A percentile compares a stretch with the other conserved stretches of the same genome.
These are phyloP conservation scores for Heterotilapia buettikoferi DNA, from an alignment of 2,113 vertebrate species.

Conservation along the genomic window DNA sequence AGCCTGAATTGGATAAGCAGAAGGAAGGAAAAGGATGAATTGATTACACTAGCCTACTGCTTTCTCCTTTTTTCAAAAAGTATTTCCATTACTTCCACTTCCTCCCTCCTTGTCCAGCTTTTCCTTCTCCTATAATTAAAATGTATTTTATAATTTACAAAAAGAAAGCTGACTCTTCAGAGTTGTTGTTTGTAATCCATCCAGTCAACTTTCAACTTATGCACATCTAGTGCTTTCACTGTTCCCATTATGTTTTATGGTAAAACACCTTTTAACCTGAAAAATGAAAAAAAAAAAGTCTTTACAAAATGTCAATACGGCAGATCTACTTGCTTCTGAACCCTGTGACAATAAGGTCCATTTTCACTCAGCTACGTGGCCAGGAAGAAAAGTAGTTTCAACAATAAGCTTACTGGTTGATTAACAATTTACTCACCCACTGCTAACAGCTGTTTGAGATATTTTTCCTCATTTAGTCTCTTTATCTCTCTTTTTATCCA, in stretches of 20 bases:
- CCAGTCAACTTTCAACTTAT: not conserved
- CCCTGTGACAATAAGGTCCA: not conserved
- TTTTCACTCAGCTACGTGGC: not conserved
- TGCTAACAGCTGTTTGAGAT: constrained; percentile 5
- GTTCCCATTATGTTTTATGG: not conserved
- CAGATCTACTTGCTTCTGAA: not conserved
- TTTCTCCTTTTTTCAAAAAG: not conserved
- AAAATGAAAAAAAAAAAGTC: not conserved
- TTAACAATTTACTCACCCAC: not conserved
- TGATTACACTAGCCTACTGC: not conserved
- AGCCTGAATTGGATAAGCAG: not conserved
- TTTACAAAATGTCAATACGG: not conserved
- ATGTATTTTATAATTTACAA: not conserved
- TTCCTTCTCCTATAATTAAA: not conserved
- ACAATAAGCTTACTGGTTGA: not conserved
- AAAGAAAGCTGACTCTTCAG: not conserved
- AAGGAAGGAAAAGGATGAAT: not conserved
- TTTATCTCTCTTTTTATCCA: not conserved
- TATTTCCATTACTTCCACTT: not conserved
- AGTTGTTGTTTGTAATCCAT: not conserved
- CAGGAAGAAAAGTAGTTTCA: not conserved
- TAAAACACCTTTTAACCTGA: not conserved
- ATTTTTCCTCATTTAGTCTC: not conserved
- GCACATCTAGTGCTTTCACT: not conserved
- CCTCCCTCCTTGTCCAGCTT: not conserved